phyloP scores from a whole-genome alignment of 92 coral and sea anemone genomes.

The Epizoanthus rinbou region DNA sequence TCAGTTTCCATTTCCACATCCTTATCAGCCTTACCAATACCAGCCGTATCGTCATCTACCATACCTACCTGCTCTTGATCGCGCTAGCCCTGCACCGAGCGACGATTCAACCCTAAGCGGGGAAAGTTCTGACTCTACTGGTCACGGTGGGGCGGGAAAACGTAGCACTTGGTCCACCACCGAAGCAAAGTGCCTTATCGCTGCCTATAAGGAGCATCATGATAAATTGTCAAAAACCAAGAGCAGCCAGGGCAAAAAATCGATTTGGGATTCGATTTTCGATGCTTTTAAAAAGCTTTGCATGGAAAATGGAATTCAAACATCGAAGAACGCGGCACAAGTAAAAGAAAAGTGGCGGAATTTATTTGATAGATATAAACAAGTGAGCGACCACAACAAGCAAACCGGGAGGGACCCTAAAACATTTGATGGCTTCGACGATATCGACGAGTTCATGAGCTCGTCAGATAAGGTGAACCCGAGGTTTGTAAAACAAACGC shows the following conservation, averaged over 20 bases:
- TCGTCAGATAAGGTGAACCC: slow-evolving; percentile 49
- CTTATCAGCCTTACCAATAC: slow-evolving; percentile 46
- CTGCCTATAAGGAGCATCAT: slow-evolving; percentile 46
- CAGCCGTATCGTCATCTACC: slow-evolving; percentile 46
- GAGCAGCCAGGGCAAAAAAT: slow-evolving; percentile 46
- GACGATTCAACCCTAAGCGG: slow-evolving; percentile 43
- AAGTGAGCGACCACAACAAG: slow-evolving; percentile 49
- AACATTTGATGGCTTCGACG: slow-evolving; percentile 48
- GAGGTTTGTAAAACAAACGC: slow-evolving; percentile 48
- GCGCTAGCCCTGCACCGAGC: slow-evolving; percentile 47
- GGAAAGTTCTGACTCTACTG: slow-evolving; percentile 42
- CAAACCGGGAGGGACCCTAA: slow-evolving; percentile 50
- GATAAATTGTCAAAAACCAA: slow-evolving; percentile 43
- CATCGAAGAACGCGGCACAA: slow-evolving; percentile 49
- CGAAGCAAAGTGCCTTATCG: slow-evolving; percentile 46
- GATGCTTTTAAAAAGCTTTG: slow-evolving; percentile 47
- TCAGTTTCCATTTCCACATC: slow-evolving; percentile 46
- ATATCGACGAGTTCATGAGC: slow-evolving; percentile 48
- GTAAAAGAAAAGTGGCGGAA: slow-evolving; percentile 48
- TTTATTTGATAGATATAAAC: slow-evolving; percentile 45
- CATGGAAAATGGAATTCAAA: slow-evolving; percentile 47
- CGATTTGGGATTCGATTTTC: slow-evolving; percentile 47
- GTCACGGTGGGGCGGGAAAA: slow-evolving; percentile 41
- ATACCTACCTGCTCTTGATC: slow-evolving; percentile 46
- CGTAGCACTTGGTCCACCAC: slow-evolving; percentile 40